Evolutionary conservation across 2,113 vertebrate genomes (phyloP).

Genomic region (Lucifuga dentata): DNA sequence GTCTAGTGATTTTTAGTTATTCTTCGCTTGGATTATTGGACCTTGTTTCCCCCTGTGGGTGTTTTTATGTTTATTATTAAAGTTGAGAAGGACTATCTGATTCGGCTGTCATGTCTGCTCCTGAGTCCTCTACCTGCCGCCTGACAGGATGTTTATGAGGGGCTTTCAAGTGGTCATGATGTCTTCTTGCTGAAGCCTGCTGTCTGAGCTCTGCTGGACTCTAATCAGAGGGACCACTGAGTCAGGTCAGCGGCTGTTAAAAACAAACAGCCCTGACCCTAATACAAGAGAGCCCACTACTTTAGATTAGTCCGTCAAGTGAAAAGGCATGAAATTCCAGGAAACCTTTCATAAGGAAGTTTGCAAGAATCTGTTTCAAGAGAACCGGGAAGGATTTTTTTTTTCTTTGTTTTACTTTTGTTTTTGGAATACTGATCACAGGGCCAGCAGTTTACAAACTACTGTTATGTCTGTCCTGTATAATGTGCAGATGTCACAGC

Average conservation of each 20-base stretch:
- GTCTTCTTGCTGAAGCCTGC: slow-evolving; percentile 52
- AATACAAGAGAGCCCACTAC: slow-evolving; percentile 43
- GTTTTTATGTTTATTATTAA: no score
- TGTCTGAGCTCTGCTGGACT: slow-evolving; percentile 75
- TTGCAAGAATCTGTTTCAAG: slow-evolving; percentile 19
- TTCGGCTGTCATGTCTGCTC: no score
- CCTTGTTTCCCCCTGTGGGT: no score
- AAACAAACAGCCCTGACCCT: slow-evolving; percentile 59
- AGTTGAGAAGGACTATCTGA: no score
- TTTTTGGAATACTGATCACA: slow-evolving; percentile 11
- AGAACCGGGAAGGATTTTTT: background rate
- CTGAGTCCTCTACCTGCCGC: no score
- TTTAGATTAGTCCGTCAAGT: slow-evolving; percentile 21
- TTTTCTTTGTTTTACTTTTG: slow-evolving; percentile 46
- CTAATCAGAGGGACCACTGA: slow-evolving; percentile 67
- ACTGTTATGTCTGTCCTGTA: slow-evolving; percentile 35
- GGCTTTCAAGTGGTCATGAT: slow-evolving; percentile 63
- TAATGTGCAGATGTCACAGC: slow-evolving; percentile 46
- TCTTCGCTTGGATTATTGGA: no score
- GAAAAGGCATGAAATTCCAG: slow-evolving; percentile 16
- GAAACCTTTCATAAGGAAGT: background rate
- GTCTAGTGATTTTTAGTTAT: no score
- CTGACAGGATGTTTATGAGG: no score
- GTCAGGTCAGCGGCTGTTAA: slow-evolving; percentile 58
- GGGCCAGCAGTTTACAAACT: slow-evolving; percentile 45